Conservation (phyloP, 1,140 invertebrate species). For the Apis dorsata region DNA sequence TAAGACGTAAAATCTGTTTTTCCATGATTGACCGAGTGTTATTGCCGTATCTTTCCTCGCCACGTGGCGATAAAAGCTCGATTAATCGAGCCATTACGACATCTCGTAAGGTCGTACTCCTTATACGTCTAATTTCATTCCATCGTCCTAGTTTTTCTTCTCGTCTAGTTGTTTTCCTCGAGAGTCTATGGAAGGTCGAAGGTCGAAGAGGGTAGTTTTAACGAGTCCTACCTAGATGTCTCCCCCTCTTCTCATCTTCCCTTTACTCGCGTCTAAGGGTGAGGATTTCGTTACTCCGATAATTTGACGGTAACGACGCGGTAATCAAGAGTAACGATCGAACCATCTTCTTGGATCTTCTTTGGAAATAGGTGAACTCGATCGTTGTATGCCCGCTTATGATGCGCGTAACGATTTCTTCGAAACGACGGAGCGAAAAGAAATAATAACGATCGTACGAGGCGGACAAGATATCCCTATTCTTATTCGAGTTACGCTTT, state of each 20-base stretch:
- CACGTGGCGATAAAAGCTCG: slow-evolving; percentile 42
- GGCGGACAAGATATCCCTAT: too few species aligned
- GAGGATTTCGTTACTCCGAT: slow-evolving; percentile 49
- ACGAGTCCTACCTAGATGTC: slow-evolving; percentile 42
- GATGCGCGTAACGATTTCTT: not conserved
- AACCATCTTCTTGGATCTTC: slow-evolving; percentile 23
- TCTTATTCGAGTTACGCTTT: slow-evolving; percentile 4
- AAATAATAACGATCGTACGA: not conserved
- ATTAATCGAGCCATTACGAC: slow-evolving; percentile 43
- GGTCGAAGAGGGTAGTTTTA: slow-evolving; percentile 55
- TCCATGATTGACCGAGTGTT: slow-evolving; percentile 57
- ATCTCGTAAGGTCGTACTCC: slow-evolving; percentile 5
- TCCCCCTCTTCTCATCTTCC: not conserved
- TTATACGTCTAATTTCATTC: slow-evolving; percentile 22
- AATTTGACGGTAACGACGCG: slow-evolving; percentile 58
- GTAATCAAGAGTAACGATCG: slow-evolving; percentile 58
- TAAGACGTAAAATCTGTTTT: slow-evolving; percentile 67
- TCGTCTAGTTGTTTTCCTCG: not conserved
- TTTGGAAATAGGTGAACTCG: slow-evolving; percentile 46
- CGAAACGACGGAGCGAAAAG: not conserved
- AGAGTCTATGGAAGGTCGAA: slow-evolving; percentile 31
- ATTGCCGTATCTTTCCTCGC: slow-evolving; percentile 14
- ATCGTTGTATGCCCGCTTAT: not conserved
- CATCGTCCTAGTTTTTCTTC: slow-evolving; percentile 16
- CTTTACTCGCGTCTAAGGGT: slow-evolving; percentile 30